These are phyloP conservation scores for Tetramorium simillimum DNA, from an alignment of 1,140 invertebrate species.

Conservation along the genomic window DNA sequence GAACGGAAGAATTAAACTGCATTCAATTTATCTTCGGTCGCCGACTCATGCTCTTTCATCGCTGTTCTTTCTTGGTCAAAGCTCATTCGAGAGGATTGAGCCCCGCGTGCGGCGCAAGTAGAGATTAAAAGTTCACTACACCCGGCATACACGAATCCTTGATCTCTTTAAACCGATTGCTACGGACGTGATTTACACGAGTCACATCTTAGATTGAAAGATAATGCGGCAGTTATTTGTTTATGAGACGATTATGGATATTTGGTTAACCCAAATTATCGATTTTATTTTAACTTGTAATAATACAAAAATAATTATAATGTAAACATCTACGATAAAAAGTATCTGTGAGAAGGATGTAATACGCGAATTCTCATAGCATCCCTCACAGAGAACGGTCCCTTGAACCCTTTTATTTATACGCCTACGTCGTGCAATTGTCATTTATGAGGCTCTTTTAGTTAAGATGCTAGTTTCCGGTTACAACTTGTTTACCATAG, in stretches of 20 bases:
- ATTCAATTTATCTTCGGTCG: constrained; percentile 59
- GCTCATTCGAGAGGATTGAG: constrained; percentile 57
- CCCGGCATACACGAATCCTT: constrained; percentile 1
- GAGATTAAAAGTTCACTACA: constrained; percentile 54
- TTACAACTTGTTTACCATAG: constrained; percentile 42
- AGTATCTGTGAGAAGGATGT: not conserved
- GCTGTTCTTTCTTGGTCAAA: constrained; percentile 50
- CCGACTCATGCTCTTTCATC: constrained; percentile 60
- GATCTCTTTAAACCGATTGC: not conserved
- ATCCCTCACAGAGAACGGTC: not conserved
- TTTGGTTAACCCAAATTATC: not conserved
- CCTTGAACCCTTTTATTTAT: constrained; percentile 61
- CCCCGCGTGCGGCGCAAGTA: not conserved
- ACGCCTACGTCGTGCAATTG: constrained; percentile 57
- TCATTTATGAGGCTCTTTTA: constrained; percentile 51
- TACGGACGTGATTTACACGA: not conserved
- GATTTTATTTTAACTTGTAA: not conserved
- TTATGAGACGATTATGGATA: not conserved
- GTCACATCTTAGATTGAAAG: not conserved
- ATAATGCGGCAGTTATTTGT: not conserved
- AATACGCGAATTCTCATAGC: not conserved
- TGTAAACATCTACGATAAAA: not conserved
- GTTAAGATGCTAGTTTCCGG: constrained; percentile 51
- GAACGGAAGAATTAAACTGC: constrained; percentile 57
- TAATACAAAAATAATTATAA: not conserved